phyloP scores from a whole-genome alignment of 2,888 invertebrate species.

The Sinotaia quadrata region DNA sequence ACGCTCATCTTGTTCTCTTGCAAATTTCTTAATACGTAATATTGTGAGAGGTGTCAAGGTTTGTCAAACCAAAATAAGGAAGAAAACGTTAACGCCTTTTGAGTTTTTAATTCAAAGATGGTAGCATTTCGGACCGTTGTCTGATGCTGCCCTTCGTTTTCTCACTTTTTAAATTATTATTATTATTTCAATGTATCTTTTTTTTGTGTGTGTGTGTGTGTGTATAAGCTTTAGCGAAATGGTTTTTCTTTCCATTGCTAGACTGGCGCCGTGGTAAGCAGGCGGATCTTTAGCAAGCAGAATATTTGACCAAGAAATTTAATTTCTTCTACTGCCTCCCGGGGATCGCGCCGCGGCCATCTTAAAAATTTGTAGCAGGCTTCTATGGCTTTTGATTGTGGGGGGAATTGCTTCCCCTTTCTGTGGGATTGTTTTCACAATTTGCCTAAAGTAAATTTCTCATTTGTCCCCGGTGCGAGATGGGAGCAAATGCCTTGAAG shows the following conservation, averaged over 20 bases:
- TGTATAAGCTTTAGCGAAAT: no score
- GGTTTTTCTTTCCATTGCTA: slow-evolving; percentile 22
- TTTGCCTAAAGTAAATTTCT: slow-evolving; percentile 37
- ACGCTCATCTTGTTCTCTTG: no score
- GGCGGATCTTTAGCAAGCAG: slow-evolving; percentile 31
- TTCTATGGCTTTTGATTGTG: slow-evolving; percentile 33
- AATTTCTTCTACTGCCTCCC: slow-evolving; percentile 31
- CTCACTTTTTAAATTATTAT: no score
- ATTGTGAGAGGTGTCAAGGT: no score
- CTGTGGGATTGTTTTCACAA: slow-evolving; percentile 37
- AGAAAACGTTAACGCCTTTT: no score
- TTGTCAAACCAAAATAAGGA: no score
- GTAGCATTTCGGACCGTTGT: slow-evolving; percentile 11
- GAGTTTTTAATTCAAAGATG: slow-evolving; percentile 31
- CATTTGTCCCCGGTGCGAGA: slow-evolving; percentile 33
- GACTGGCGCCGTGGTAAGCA: slow-evolving; percentile 26
- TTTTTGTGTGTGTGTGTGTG: no score
- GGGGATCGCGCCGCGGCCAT: slow-evolving; percentile 1
- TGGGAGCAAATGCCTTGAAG: background rate
- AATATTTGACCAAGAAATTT: slow-evolving; percentile 42
- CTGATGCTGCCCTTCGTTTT: no score
- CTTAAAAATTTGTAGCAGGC: slow-evolving; percentile 27
- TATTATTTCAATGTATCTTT: no score
- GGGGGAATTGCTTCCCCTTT: slow-evolving; percentile 25
- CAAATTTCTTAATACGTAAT: no score